Percentiles rank a stretch among this genome's conserved stretches.
Evolutionary conservation across 2,888 invertebrate genomes (phyloP).

Genomic region (Arrhopalites spinosus): DNA sequence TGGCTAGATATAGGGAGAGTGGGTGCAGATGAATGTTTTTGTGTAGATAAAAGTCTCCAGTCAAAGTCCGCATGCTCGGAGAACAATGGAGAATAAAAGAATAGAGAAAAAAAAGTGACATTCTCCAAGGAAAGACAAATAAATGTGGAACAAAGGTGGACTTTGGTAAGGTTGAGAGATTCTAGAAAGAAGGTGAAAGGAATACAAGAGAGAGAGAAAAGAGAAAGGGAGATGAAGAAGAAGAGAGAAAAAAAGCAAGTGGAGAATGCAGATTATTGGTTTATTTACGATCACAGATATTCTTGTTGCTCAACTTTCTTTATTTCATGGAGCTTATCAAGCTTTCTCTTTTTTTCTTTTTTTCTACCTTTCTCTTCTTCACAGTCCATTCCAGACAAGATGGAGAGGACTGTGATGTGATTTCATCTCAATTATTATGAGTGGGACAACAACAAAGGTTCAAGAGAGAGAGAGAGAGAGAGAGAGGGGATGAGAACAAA

Average conservation of each 20-base stretch:
- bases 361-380: background rate
- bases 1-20: too few species aligned
- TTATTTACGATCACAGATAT: conserved; percentile 30
- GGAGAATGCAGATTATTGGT: conserved; percentile 24
- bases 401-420: too few species aligned
- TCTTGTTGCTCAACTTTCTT: conserved; percentile 16
- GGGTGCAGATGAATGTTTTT: too few species aligned
- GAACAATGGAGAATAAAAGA: conserved; percentile 9
- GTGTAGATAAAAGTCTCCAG: too few species aligned
- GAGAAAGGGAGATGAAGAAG: background rate
- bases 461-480: too few species aligned
- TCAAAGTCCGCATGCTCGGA: background rate
- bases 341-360: background rate
- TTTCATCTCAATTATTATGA: conserved; percentile 18
- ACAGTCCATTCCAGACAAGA: background rate
- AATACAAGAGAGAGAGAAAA: background rate
- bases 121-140: background rate
- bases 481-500: too few species aligned
- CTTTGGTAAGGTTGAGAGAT: background rate
- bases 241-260: background rate
- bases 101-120: background rate
- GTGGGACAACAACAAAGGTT: background rate
- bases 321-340: conserved; percentile 5
- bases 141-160: conserved; percentile 4
- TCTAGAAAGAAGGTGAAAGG: background rate